phyloP scores from a whole-genome alignment of 2,888 invertebrate species.

The Cylindroiulus punctatus region DNA sequence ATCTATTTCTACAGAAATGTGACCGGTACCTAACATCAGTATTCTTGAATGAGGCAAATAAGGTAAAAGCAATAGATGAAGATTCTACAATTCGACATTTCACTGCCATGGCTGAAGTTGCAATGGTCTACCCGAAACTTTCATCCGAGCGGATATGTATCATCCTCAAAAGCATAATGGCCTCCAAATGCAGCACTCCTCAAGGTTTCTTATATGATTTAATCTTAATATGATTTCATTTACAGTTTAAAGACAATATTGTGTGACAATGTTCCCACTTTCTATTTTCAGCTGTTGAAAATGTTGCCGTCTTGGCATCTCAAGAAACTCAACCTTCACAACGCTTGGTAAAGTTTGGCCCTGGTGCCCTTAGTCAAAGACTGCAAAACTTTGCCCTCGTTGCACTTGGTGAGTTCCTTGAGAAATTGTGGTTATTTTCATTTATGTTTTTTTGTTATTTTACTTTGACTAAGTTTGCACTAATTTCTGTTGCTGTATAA shows the following conservation, averaged over 20 bases:
- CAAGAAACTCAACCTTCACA: not conserved
- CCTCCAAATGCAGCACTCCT: slow-evolving; percentile 60
- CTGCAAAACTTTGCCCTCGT: slow-evolving; percentile 60
- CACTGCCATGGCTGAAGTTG: slow-evolving; percentile 66
- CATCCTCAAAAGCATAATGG: slow-evolving; percentile 66
- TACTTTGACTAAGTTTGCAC: too few species aligned
- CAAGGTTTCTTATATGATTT: not conserved
- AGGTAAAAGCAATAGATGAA: slow-evolving; percentile 62
- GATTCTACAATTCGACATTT: slow-evolving; percentile 64
- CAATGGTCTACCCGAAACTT: slow-evolving; percentile 66
- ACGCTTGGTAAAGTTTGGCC: not conserved
- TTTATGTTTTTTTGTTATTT: not conserved
- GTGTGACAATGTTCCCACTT: not conserved
- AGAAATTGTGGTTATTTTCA: too few species aligned
- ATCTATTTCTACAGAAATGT: slow-evolving; percentile 62
- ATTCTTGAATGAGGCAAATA: slow-evolving; percentile 62
- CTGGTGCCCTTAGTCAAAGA: not conserved
- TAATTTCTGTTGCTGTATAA: too few species aligned
- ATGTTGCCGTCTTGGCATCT: not conserved
- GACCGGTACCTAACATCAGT: slow-evolving; percentile 63
- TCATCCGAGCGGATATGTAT: slow-evolving; percentile 65
- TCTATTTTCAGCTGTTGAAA: not conserved
- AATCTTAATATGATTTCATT: not conserved
- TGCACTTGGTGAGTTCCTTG: slow-evolving; percentile 61
- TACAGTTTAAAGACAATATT: not conserved